Evolutionary conservation across 2,797 vertebrate genomes (phyloP).

Genomic region (Neostethus bicornis): DNA sequence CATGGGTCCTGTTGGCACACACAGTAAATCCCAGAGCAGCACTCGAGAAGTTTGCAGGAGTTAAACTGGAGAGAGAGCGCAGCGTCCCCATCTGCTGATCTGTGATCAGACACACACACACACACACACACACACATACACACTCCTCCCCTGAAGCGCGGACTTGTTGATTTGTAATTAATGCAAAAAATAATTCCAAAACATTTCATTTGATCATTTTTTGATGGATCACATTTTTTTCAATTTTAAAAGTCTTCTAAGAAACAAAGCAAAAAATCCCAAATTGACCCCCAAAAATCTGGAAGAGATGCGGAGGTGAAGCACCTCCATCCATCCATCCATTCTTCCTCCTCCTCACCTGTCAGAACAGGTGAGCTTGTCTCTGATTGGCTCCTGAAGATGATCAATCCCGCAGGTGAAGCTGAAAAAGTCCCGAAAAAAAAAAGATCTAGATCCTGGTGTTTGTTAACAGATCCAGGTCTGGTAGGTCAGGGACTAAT

Average conservation of each 20-base stretch:
- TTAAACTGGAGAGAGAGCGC: slow-evolving; percentile 50
- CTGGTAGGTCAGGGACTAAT: slow-evolving; percentile 83
- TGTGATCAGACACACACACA: slow-evolving; percentile 57
- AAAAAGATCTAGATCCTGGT: slow-evolving; percentile 4
- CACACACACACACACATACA: slow-evolving; percentile 10
- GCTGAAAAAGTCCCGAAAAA: no score
- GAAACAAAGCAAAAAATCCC: no score
- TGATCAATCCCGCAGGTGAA: slow-evolving; percentile 71
- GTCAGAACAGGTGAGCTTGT: slow-evolving; percentile 37
- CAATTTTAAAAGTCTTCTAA: no score
- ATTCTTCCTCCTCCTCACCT: slow-evolving; percentile 58
- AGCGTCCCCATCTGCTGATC: slow-evolving; percentile 70
- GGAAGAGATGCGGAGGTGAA: no score
- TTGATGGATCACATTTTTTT: no score
- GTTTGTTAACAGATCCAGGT: slow-evolving; percentile 7
- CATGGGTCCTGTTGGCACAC: slow-evolving; percentile 85
- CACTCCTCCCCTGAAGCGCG: slow-evolving; percentile 1
- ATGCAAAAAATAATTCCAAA: slow-evolving; percentile 5
- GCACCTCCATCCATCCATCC: not conserved
- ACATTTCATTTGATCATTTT: not conserved
- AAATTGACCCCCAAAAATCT: no score
- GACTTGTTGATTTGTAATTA: slow-evolving; percentile 22
- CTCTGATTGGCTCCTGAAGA: slow-evolving; percentile 47
- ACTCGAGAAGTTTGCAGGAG: slow-evolving; percentile 6
- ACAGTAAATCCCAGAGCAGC: slow-evolving; percentile 31